A percentile compares a stretch with the other conserved stretches of the same genome.
Conservation (phyloP, 2,113 vertebrate genomes). For the Erythrocercus mccallii region DNA sequence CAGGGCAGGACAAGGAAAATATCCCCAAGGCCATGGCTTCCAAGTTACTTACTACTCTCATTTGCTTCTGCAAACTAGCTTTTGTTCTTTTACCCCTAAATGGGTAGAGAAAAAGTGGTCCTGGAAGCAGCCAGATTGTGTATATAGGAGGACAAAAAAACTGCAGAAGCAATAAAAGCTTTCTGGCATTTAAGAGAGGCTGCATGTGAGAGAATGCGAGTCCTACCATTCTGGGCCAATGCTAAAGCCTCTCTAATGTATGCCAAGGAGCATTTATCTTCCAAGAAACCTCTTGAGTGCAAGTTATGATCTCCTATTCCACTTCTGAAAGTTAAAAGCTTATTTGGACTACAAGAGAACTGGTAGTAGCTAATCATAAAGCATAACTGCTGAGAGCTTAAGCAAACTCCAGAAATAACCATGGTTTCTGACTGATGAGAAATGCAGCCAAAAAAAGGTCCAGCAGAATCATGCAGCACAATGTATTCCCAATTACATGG, state of each 20-base stretch:
- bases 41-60: neutral
- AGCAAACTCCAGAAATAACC: neutral
- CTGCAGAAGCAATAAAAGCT: neutral
- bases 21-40: neutral
- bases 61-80: neutral
- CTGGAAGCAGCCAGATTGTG: neutral
- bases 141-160: neutral
- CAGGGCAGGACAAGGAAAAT: neutral
- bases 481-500: accelerated
- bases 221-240: neutral
- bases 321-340: neutral
- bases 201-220: neutral
- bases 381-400: neutral
- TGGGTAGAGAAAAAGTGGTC: neutral
- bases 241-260: neutral
- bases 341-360: neutral
- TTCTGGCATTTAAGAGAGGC: neutral
- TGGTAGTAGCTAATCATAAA: neutral
- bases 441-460: neutral
- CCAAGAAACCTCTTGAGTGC: neutral
- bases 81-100: neutral
- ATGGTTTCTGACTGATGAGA: neutral
- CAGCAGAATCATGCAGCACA: neutral
- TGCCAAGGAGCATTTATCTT: neutral
- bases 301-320: neutral